Evolutionary conservation across 2,888 invertebrate species (phyloP), one percentile per base, ranked within the genome.

Genomic region (Stegana nigrithorax): DNA sequence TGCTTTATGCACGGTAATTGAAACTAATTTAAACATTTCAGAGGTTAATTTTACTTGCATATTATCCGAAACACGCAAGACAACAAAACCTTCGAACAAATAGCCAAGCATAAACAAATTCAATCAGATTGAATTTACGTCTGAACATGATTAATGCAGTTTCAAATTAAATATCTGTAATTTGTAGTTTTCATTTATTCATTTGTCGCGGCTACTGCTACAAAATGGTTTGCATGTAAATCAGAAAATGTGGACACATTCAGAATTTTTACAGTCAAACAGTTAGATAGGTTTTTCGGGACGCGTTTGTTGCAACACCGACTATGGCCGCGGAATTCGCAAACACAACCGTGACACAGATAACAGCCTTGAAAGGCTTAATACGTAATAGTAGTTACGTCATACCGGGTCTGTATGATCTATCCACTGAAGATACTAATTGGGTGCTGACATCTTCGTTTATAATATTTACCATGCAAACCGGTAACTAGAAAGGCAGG

Each of bases 381-480:
- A 66, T 73, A 12, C 76, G 83, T 10, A 86, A 84, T 62, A 84
- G 84, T 66, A 85, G 84, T 62, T 86, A 86, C 75, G 84, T 86
- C 12, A 85, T 87, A 64, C 88, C 90, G 0, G 90, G 90, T 53
- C 87, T 89, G 14, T 92, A 89, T 75, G 87, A 89, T 76, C 89
- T 93, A 29, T 90, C 89, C 65, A 88, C 89, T 6, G 95, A 94
- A 81, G 96, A 96, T 81, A 92, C 94, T 10, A 93, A 93, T 73
- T 96, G 95, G 95, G 93, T 96, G 56, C 87, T 96, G 60, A 93
- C 95, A 0, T 93, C 93, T 58, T 92, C 95, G 0, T 95, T 96
- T 82, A 94, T 96, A 77, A 94, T 95, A 70, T 95, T 96, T 83
- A 95, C 95, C 1, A 96, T 96, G 96, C 95, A 95, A 87, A 95